Evolutionary conservation across 2,113 vertebrate genomes (phyloP), one percentile per base, ranked within the genome.

Genomic region (Oreotrochilus melanogaster): DNA sequence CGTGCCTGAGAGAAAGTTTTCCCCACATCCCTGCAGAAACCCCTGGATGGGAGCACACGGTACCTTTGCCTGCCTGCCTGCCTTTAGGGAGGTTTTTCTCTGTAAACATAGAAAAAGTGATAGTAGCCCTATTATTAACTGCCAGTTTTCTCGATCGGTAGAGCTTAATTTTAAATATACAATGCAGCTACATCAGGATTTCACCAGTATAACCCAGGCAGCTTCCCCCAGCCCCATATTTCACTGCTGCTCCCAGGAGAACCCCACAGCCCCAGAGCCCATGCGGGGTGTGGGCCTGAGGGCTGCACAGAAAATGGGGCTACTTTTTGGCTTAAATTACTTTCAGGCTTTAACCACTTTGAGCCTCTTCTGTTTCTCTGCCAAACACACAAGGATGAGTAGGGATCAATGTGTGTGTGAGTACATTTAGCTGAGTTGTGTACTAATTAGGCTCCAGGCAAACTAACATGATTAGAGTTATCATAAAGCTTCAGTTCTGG

Each of bases 211-310:
- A 53, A 30, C 0, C 9, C 72, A 3, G 71, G 25, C 54, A 53
- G 50, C 35, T 37, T 54, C n/a, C 35, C 47, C n/a, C 47, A 6
- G 88, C 39, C 21, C 48, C 33, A 4, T 3, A 16, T 33, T 47
- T 28, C 12, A 3, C 42, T 7, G 61, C 18, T 1, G 3, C 31
- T 18, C 30, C 4, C 1, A 0, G 11, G 33, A 66, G 17, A 78
- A 22, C 56, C 16, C 7, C 9, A 22, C 28, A 31, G 28, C 22
- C 25, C 48, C 47, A n/a, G 37, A 11, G 12, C 6, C 31, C 5
- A 0, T 9, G 4, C 43, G 3, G 64, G 39, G 18, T 3, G 8
- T 3, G 2, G 14, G 19, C 28, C 58, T 21, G 0, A 10, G 21
- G 23, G 35, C 23, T 47, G 16, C 2, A 6, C 6, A 4, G 18